Evolutionary conservation across 2,888 invertebrate genomes (phyloP), one percentile per base, ranked within the genome.

Genomic region (Acrocyrtus sp.): DNA sequence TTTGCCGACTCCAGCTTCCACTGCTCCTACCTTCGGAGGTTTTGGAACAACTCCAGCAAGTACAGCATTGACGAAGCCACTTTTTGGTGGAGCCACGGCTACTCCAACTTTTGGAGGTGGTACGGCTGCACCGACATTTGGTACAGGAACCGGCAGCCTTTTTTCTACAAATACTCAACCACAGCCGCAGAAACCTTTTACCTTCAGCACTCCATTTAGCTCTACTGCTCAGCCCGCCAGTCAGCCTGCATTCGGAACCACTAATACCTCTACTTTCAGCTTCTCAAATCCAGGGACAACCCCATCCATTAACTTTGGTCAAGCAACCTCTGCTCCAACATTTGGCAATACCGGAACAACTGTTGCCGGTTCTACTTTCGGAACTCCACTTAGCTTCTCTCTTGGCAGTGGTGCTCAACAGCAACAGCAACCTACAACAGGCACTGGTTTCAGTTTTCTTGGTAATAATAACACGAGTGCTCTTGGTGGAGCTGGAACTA

Each of bases 71-170:
- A 41, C 81, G 83, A 27, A 83, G 83, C 51, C 72, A 73, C 6
- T 77, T 19, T 76, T 74, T 61, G 68, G 50, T 21, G 74, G 73
- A 6, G 24, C 19, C 8, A 29, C 74, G 4, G 57, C 47, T 34
- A 24, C 69, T 17, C 48, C 87, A 0, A 85, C 86, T 82, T 88
- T 89, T 3, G 91, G 90, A 81, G 88, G 88, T 39, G 88, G 86
- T 0, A 90, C 89, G 0, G 86, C 86, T 81, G 85, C 74, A 24
- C 86, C 87, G 3, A 86, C 88, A 0, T 72, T 70, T 67, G 75
- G 72, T 4, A 53, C 67, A 15, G 75, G 67, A 41, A 62, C 72
- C n/a, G 58, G 89, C 69, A 53, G 74, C 65, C 84, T 91, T 1
- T 91, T 91, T 84, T 90, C 91, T 4, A 85, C 88, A 0, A 73